Conservation (phyloP, 1,140 invertebrate species). For the Halictus rubicundus region DNA sequence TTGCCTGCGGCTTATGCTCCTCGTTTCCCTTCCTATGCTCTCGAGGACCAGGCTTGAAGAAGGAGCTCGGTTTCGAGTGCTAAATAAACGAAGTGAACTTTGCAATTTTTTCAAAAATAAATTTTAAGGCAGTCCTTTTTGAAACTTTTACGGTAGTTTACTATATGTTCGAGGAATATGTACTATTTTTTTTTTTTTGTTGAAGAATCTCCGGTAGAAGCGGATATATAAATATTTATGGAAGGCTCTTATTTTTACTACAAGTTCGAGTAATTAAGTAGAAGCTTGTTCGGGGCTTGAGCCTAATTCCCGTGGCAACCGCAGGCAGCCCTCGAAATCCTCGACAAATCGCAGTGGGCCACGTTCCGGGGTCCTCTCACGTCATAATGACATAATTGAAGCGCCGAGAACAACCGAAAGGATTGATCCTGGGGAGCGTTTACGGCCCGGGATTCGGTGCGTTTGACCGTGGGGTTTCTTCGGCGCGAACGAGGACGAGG, state of each 20-base stretch:
- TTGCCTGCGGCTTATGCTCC: neutral
- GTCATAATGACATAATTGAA: neutral
- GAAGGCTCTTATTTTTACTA: too few species aligned
- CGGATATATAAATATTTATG: too few species aligned
- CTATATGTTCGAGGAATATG: too few species aligned
- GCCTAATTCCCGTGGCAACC: neutral
- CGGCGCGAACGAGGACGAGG: constrained; percentile 11
- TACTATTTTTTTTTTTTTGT: too few species aligned
- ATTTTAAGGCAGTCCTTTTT: too few species aligned
- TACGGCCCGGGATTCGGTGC: neutral
- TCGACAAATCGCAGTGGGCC: neutral
- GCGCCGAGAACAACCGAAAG: constrained; percentile 9
- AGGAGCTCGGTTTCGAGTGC: too few species aligned
- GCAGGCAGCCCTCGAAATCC: neutral
- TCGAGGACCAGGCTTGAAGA: neutral
- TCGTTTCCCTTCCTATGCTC: neutral
- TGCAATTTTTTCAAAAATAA: too few species aligned
- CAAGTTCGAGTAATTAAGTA: too few species aligned
- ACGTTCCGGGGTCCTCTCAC: neutral
- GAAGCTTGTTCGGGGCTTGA: neutral
- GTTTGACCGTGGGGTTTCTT: constrained; percentile 52
- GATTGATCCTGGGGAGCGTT: constrained; percentile 47
- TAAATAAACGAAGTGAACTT: too few species aligned
- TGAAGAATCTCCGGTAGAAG: too few species aligned
- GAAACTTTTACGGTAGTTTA: too few species aligned